Evolutionary conservation across 2,888 invertebrate species (phyloP), one percentile per base, ranked within the genome.

Genomic region (Aricia artaxerxes): DNA sequence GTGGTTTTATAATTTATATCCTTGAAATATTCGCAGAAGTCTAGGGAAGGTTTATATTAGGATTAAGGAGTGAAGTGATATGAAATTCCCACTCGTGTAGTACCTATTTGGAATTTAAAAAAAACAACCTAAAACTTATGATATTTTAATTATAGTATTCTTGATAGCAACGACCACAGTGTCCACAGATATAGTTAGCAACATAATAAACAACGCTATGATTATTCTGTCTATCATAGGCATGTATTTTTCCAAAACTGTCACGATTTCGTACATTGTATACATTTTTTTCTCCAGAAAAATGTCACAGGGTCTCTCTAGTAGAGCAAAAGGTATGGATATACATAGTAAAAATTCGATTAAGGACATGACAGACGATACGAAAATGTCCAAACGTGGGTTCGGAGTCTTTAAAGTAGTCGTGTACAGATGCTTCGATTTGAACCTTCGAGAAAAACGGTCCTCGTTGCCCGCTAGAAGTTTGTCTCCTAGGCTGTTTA

Each of bases 311-410:
- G 91, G 90, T 2, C 82, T 80, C 24, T 88, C 84, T 44, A 91
- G 64, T 0, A 82, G 79, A 0, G 81, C 86, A 13, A 85, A 89
- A 0, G 91, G 91, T 78, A 91, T 85, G 0, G 90, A 86, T 0
- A 90, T 24, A 78, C 87, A 87, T 0, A 89, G 78, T 6, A 91
- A 69, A 0, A 86, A 80, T 6, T 83, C 82, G 7, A 90, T 84
- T 6, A 89, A 0, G 0, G 91, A 88, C 69, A 90, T 84, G 38
- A 91, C 75, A 1, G 82, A 79, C 0, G 91, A 90, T 2, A 91
- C 80, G 64, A 83, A 86, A 0, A 89, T 31, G 44, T 78, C 78
- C 16, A 78, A 61, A 1, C 31, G 60, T 16, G 78, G 73, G 61
- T 78, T 78, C 3, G 78, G 76, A 6, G 76, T 76, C 16, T 76